Evolutionary conservation across 2,797 vertebrate genomes (phyloP), one percentile per base, ranked within the genome.

Genomic region (Xenopus petersii): DNA sequence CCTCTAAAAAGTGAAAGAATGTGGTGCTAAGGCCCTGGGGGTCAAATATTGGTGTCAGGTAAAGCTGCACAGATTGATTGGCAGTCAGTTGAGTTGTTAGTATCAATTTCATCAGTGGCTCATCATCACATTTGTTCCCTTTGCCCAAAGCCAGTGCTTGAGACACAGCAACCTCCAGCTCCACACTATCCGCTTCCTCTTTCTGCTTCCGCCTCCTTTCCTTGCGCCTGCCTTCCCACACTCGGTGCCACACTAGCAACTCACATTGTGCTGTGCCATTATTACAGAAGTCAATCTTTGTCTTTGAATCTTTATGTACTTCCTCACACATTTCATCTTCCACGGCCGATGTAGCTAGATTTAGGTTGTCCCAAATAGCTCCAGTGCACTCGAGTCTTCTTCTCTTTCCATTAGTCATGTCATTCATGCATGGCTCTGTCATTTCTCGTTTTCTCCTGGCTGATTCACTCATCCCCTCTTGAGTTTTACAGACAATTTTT

Each of bases 1-100:
- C 84, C 75, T 93, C 92, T 58, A 98, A 78, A 65, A 98, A 98
- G 67, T 95, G 96, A 81, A 92, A 93, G 71, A 96, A 95, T 79
- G 94, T 93, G 0, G 89, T 87, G 70, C 95, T 95, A 13, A 89
- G 77, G 49, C 88, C 89, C 0, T 82, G 42, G 0, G 79, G 24
- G 55, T 92, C 89, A 0, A 73, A 79, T 16, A 83, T 74, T 10
- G 96, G 82, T 13, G 51, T 81, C 3, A 97, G 81, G 36, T 87
- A 68, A 0, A 86, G 84, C 33, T 16, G 21, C 8, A 54, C 42
- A 42, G 15, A 47, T 6, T 61, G 66, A 10, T 70, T 60, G 26
- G 70, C 85, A 0, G 87, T 88, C 74, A 86, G 16, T 36, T 83
- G 88, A 0, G 87, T 84, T 2, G 85, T 84, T 1, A 89, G 85